Percentiles rank a stretch among this genome's conserved stretches.
Evolutionary conservation across 2,888 invertebrate genomes (phyloP).

Genomic region (Omphaloscelis lunosa): DNA sequence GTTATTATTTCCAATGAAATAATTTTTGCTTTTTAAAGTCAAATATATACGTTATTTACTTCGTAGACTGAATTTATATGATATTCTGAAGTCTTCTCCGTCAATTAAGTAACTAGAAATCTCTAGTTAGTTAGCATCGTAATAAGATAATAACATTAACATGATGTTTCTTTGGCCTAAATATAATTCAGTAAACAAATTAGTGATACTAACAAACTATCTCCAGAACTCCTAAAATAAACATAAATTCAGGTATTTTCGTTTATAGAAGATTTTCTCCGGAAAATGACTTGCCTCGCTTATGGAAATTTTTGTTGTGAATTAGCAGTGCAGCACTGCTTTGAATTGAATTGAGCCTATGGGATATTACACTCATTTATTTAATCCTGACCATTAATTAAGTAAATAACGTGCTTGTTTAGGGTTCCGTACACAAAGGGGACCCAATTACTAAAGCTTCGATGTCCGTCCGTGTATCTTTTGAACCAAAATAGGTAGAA

Average conservation of each 20-base stretch:
- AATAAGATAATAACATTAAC: slow-evolving; percentile 1
- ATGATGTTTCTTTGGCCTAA: not conserved
- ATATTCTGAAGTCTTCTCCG: slow-evolving; percentile 2
- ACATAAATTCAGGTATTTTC: not conserved
- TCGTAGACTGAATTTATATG: not conserved
- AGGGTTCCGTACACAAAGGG: too few species aligned
- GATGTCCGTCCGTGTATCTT: too few species aligned
- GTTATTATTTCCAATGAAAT: not conserved
- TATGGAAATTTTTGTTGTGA: too few species aligned
- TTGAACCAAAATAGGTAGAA: too few species aligned
- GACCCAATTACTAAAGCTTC: too few species aligned
- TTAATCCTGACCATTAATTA: too few species aligned
- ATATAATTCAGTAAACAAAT: not conserved
- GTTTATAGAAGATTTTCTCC: not conserved
- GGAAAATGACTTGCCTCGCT: not conserved
- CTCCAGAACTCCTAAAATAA: not conserved
- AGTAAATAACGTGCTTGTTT: too few species aligned
- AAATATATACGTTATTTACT: not conserved
- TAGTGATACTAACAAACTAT: not conserved
- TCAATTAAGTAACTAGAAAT: not conserved
- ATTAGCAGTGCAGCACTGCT: too few species aligned
- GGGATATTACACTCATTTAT: too few species aligned
- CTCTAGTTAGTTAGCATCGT: not conserved
- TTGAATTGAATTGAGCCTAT: too few species aligned
- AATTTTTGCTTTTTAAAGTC: not conserved